These are phyloP conservation scores for Poeciliopsis infans DNA, from an alignment of 2,797 vertebrate species.

Conservation along the genomic window DNA sequence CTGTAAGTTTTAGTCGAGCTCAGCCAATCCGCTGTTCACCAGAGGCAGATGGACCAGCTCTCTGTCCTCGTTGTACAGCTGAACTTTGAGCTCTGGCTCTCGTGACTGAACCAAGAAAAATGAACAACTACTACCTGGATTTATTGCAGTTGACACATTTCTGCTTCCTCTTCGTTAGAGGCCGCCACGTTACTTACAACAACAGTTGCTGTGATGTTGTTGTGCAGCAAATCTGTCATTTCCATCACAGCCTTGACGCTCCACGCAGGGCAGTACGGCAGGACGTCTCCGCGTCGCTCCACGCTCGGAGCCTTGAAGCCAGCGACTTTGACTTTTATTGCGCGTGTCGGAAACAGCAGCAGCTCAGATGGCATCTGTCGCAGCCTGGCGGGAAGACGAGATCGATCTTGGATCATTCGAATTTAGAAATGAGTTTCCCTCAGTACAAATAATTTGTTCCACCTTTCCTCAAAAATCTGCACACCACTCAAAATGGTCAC, in stretches of 20 bases:
- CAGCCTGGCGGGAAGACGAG: slow-evolving; percentile 76
- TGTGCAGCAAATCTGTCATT: slow-evolving; percentile 86
- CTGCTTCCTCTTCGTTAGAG: background rate
- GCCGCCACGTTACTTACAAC: slow-evolving; percentile 70
- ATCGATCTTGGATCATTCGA: background rate
- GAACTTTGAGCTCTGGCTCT: slow-evolving; percentile 81
- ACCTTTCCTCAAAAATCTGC: background rate
- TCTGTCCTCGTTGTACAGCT: slow-evolving; percentile 81
- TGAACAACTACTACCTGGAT: no score
- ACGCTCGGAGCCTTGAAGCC: slow-evolving; percentile 85
- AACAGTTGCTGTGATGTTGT: slow-evolving; percentile 80
- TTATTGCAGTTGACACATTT: background rate
- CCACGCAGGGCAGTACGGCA: slow-evolving; percentile 90
- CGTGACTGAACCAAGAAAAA: slow-evolving; percentile 45
- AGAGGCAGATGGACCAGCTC: slow-evolving; percentile 83
- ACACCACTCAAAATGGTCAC: background rate
- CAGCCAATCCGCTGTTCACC: slow-evolving; percentile 86
- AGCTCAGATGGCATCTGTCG: slow-evolving; percentile 84
- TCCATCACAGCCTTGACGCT: slow-evolving; percentile 84
- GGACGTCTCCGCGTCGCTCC: slow-evolving; percentile 59
- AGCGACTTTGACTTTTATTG: slow-evolving; percentile 81
- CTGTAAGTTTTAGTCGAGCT: slow-evolving; percentile 69
- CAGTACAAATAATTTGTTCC: background rate
- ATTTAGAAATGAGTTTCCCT: background rate
- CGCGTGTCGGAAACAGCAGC: slow-evolving; percentile 81